Conservation (phyloP, 2,797 vertebrate species). For the Acipenser ruthenus region DNA sequence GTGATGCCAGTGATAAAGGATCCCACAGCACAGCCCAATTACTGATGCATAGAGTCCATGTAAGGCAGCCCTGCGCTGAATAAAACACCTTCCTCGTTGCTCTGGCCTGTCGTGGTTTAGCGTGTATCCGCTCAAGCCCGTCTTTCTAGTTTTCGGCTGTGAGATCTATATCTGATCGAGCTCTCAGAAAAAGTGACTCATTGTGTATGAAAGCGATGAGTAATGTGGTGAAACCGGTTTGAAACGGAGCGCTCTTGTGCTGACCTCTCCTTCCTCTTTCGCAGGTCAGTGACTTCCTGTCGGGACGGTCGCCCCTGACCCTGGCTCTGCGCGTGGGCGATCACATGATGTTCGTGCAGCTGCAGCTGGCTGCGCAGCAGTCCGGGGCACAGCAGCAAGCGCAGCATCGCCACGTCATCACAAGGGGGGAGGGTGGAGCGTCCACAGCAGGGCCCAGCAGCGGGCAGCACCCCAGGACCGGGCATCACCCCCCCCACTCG, state of each 20-base stretch:
- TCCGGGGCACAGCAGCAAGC: constrained; percentile 70
- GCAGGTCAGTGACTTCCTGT: constrained; percentile 93
- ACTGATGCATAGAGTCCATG: too few species aligned
- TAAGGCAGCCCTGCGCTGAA: too few species aligned
- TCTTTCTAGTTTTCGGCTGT: too few species aligned
- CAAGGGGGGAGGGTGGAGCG: constrained; percentile 58
- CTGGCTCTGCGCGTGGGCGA: constrained; percentile 86
- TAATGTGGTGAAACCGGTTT: too few species aligned
- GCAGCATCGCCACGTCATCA: constrained; percentile 77
- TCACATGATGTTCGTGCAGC: constrained; percentile 91
- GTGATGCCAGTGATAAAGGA: too few species aligned
- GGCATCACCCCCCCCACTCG: constrained; percentile 42
- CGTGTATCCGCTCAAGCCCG: too few species aligned
- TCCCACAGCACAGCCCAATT: too few species aligned
- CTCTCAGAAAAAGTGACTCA: too few species aligned
- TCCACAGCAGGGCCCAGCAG: constrained; percentile 27
- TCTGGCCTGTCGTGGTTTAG: too few species aligned
- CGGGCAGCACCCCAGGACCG: constrained; percentile 18
- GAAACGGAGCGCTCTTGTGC: constrained; percentile 33
- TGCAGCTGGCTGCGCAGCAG: constrained; percentile 86
- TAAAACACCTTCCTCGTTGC: too few species aligned
- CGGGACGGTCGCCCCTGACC: constrained; percentile 84
- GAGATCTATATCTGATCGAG: too few species aligned
- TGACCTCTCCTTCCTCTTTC: neutral
- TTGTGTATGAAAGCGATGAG: too few species aligned